A percentile compares a stretch with the other conserved stretches of the same genome.
These are phyloP conservation scores for Ephestia elutella DNA, from an alignment of 1,140 invertebrate species.

Conservation along the genomic window DNA sequence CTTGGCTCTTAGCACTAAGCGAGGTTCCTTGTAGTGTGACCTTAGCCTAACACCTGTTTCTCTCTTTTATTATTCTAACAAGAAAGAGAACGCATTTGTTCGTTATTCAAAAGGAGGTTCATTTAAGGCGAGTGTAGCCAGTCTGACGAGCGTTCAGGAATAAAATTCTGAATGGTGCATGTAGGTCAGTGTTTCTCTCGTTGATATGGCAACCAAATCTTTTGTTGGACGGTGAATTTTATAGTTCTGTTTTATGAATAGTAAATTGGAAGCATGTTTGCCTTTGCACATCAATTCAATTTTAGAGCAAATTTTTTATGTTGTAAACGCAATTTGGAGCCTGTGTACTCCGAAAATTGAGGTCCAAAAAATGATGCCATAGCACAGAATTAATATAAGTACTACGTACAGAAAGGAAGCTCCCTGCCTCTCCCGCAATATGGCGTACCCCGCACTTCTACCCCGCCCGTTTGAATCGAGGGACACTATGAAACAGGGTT, in stretches of 20 bases:
- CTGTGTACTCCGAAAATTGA: no score
- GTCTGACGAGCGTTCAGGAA: background rate
- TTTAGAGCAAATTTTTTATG: background rate
- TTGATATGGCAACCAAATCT: background rate
- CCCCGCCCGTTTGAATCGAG: no score
- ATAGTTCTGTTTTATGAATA: slow-evolving; percentile 1
- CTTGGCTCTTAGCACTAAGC: no score
- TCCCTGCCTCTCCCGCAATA: no score
- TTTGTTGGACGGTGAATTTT: background rate
- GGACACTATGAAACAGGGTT: no score
- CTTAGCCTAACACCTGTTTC: no score
- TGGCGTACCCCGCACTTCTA: no score
- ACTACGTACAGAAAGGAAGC: no score
- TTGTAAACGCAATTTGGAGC: background rate
- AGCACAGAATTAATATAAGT: no score
- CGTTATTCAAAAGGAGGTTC: background rate
- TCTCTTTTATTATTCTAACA: background rate
- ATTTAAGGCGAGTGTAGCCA: background rate
- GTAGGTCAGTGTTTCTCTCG: slow-evolving; percentile 3
- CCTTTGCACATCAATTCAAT: background rate
- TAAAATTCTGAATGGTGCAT: background rate
- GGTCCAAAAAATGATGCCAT: no score
- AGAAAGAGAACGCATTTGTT: background rate
- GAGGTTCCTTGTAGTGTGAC: no score
- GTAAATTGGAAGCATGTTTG: background rate